A percentile compares a stretch with the other conserved stretches of the same genome.
These are phyloP conservation scores for Oxyura jamaicensis DNA, from an alignment of 2,113 vertebrate genomes.

Conservation along the genomic window DNA sequence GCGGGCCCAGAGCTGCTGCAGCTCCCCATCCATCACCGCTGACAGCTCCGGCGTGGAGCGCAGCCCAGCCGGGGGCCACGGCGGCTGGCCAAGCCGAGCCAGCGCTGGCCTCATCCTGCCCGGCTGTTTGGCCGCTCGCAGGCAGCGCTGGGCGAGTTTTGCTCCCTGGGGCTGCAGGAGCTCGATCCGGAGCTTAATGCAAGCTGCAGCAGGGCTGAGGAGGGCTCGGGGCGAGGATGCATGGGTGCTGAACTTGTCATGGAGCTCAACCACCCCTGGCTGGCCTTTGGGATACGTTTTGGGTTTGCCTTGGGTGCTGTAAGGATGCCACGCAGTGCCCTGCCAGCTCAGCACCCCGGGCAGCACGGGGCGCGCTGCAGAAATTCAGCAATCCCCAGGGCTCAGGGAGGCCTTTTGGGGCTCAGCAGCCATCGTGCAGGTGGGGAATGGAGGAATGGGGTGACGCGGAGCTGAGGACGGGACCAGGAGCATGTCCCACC, in stretches of 20 bases:
- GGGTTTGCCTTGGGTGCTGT: accelerated
- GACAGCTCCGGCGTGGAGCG: neutral
- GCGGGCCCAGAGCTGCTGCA: neutral
- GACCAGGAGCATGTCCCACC: neutral
- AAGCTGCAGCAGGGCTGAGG: neutral
- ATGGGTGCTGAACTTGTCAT: neutral
- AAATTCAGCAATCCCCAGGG: neutral
- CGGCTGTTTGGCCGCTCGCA: neutral
- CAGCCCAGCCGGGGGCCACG: neutral
- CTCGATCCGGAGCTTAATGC: neutral
- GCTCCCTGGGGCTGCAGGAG: accelerated
- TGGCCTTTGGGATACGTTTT: neutral
- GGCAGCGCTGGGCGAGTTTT: accelerated
- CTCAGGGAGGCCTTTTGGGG: neutral
- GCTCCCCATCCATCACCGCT: neutral
- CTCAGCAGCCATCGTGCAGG: neutral
- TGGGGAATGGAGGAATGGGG: neutral
- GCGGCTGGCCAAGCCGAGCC: neutral
- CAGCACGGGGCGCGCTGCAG: neutral
- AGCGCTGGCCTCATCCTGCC: neutral
- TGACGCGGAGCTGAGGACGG: accelerated
- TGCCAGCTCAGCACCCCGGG: neutral
- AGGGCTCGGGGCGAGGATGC: neutral
- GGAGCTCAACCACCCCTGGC: neutral
- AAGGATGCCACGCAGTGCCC: neutral